Evolutionary conservation across 2,797 vertebrate species (phyloP), one percentile per base, ranked within the genome.

Genomic region (Cryptoblepharus egeriae): DNA sequence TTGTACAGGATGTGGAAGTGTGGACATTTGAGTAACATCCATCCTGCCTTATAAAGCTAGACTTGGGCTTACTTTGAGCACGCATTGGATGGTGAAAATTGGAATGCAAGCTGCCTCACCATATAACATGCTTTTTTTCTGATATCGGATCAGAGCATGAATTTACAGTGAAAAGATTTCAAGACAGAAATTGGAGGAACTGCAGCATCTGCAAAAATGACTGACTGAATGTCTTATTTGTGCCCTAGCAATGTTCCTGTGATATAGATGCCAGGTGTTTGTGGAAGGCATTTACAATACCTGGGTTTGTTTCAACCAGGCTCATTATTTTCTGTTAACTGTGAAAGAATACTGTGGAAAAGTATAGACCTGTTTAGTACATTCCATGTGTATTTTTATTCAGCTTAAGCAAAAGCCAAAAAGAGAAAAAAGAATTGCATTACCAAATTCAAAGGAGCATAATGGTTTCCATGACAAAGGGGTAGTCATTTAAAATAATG

Each of bases 1-100:
- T 96, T 93, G 95, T 99, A 93, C 98, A 97, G 87, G 96, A 98
- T 71, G 92, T 98, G 2, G 98, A 99, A 92, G 97, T 98, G 16
- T 98, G 97, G 97, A 95, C 95, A 92, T 97, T 97, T 77, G 95
- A 96, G 79, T 97, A 94, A 96, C 88, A 65, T 57, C 87, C 67
- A 80, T 92, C 85, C 91, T 93, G 93, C 93, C 95, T 95, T 94
- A 94, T 92, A 92, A 74, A 77, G 58, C 15, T 69, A 79, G 90
- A 93, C 86, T 64, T 61, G 91, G 88, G 79, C 92, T 93, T 79
- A 2, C 55, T n/a, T n/a, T 85, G 83, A 89, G 88, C 89, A 70
- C 55, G 88, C 81, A 86, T 74, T 58, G 82, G 18, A 76, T 83
- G 83, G 80, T 86, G 79, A 90, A 80, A 77, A 60, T 60, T 80